Conservation (phyloP, 2,113 vertebrate species). For the Mugil cephalus region DNA sequence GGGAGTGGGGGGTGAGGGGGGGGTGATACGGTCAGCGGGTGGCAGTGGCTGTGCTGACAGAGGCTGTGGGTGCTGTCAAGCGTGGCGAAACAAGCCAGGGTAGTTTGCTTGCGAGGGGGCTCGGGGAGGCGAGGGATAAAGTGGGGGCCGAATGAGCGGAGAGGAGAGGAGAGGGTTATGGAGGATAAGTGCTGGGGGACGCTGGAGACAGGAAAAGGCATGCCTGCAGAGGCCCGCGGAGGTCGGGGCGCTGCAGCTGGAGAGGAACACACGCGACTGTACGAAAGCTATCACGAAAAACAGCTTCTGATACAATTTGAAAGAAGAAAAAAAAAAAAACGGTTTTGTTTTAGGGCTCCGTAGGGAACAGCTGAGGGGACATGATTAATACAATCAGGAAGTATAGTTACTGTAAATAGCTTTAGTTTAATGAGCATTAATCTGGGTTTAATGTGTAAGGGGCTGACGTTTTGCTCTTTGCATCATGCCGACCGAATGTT, state of each 20-base stretch:
- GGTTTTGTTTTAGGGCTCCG: too few relatives aligned
- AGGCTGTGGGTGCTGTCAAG: conserved; percentile 51
- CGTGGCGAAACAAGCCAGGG: conserved; percentile 25
- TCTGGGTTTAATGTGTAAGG: too few relatives aligned
- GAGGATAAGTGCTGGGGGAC: conserved; percentile 26
- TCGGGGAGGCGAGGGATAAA: conserved; percentile 36
- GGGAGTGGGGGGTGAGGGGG: neutral
- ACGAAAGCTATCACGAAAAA: neutral
- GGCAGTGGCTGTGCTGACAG: conserved; percentile 14
- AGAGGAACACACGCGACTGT: neutral
- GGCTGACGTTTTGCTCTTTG: too few relatives aligned
- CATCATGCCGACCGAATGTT: too few relatives aligned
- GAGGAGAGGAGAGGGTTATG: neutral
- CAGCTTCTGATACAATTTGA: too few relatives aligned
- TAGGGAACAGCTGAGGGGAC: neutral
- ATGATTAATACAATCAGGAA: neutral
- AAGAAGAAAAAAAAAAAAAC: too few relatives aligned
- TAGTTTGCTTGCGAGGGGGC: conserved; percentile 17
- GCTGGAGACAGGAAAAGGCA: conserved; percentile 7
- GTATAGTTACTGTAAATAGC: too few relatives aligned
- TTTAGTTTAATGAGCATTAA: too few relatives aligned
- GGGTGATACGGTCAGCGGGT: conserved; percentile 19
- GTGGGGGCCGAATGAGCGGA: conserved; percentile 31
- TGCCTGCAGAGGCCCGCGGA: neutral
- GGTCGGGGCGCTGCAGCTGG: neutral